Evolutionary conservation across 2,888 invertebrate species (phyloP).

Genomic region (Tenthredo amoena): DNA sequence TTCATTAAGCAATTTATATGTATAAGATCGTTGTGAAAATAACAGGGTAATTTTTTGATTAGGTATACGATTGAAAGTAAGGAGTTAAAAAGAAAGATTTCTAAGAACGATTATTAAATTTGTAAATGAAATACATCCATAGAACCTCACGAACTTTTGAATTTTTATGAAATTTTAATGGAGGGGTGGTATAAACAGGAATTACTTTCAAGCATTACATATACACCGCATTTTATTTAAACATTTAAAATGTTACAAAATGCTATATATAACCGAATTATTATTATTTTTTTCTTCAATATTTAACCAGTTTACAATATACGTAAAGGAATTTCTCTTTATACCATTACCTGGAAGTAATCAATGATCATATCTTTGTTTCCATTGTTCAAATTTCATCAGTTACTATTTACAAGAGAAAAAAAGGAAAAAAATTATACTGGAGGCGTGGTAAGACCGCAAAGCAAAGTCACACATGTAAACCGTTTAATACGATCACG

Average conservation of each 20-base stretch:
- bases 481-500: not conserved
- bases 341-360: slow-evolving; percentile 50
- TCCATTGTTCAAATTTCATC: slow-evolving; percentile 45
- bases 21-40: too few species aligned
- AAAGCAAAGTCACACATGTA: not conserved
- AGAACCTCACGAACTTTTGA: not conserved
- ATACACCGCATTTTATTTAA: slow-evolving; percentile 52
- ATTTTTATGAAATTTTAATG: slow-evolving; percentile 38
- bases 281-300: slow-evolving; percentile 34
- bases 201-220: slow-evolving; percentile 48
- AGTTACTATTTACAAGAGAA: slow-evolving; percentile 29
- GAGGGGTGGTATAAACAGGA: slow-evolving; percentile 51
- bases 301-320: slow-evolving; percentile 50
- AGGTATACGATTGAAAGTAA: not conserved
- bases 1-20: not conserved
- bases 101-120: not conserved
- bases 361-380: slow-evolving; percentile 37
- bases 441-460: slow-evolving; percentile 3
- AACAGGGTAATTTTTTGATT: not conserved
- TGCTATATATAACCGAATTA: slow-evolving; percentile 49
- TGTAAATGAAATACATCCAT: not conserved
- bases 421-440: not conserved
- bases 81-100: not conserved
- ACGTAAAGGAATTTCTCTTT: slow-evolving; percentile 52
- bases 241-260: slow-evolving; percentile 53